Conservation (phyloP, 2,797 vertebrate species). For the Chloroceryle inda region DNA sequence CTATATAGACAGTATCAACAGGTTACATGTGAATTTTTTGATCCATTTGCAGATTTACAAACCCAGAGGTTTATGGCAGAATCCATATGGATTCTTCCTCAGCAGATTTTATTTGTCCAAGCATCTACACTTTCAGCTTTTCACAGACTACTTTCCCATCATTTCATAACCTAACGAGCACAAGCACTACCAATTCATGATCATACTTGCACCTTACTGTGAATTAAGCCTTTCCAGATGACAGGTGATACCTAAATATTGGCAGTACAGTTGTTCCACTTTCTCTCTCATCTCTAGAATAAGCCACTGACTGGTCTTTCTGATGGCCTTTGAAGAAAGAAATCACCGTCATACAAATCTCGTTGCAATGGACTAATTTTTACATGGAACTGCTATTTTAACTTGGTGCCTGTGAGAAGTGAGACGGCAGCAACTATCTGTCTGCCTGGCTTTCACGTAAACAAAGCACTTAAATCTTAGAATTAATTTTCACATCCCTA, state of each 20-base stretch:
- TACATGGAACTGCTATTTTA: not conserved
- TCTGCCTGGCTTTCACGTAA: not conserved
- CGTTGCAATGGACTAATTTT: not conserved
- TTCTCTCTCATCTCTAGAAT: not conserved
- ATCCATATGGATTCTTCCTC: not conserved
- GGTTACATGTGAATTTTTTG: not conserved
- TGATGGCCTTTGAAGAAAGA: not conserved
- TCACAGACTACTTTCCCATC: not conserved
- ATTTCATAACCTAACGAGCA: not conserved
- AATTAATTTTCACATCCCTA: not conserved
- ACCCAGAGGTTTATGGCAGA: not conserved
- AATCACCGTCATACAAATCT: accelerated
- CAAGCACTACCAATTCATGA: not conserved
- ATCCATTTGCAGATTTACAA: not conserved
- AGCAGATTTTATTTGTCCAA: not conserved
- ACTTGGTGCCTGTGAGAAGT: not conserved
- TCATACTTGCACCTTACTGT: not conserved
- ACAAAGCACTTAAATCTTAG: not conserved
- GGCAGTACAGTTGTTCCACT: not conserved
- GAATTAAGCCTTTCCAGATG: not conserved
- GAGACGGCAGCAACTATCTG: not conserved
- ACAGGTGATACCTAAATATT: not conserved
- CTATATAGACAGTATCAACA: not conserved
- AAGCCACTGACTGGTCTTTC: not conserved
- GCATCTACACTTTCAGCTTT: not conserved